A percentile compares a stretch with the other conserved stretches of the same genome.
Conservation (phyloP, 2,113 vertebrate genomes). For the Alligator mississippiensis region DNA sequence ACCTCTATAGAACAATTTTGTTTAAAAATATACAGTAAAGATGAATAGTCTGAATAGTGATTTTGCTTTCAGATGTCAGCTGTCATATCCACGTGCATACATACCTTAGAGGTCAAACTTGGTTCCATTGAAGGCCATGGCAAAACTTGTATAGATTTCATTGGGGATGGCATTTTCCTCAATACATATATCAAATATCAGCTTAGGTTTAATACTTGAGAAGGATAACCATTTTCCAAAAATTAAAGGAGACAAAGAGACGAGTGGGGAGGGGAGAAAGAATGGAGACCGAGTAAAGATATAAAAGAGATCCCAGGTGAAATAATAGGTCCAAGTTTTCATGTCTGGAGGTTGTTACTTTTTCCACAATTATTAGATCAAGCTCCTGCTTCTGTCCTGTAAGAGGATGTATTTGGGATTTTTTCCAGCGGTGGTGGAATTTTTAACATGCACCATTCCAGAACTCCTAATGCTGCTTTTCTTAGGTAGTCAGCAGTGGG, state of each 20-base stretch:
- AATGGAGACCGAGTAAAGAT: conserved; percentile 27
- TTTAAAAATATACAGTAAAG: neutral
- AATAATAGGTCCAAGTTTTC: conserved; percentile 54
- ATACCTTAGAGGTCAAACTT: neutral
- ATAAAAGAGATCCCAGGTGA: conserved; percentile 62
- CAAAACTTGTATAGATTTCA: conserved; percentile 5
- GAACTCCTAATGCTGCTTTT: conserved; percentile 4
- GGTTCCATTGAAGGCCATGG: conserved; percentile 19
- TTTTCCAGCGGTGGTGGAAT: conserved; percentile 50
- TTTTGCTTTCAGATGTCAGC: conserved; percentile 23
- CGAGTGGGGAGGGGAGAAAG: conserved; percentile 3
- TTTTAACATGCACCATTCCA: conserved; percentile 45
- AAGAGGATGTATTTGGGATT: conserved; percentile 39
- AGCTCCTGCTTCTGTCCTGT: conserved; percentile 26
- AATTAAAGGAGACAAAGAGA: conserved; percentile 2
- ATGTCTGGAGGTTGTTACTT: conserved; percentile 62
- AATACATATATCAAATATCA: neutral
- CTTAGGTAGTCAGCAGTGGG: neutral
- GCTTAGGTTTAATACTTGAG: conserved; percentile 22
- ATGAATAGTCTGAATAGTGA: neutral
- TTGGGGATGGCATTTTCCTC: conserved; percentile 11
- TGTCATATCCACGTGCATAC: neutral
- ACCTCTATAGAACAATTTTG: neutral
- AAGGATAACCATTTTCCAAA: conserved; percentile 26
- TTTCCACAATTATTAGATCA: conserved; percentile 64